These are phyloP conservation scores for Orius insidiosus DNA, from an alignment of 1,140 invertebrate species.

Conservation along the genomic window DNA sequence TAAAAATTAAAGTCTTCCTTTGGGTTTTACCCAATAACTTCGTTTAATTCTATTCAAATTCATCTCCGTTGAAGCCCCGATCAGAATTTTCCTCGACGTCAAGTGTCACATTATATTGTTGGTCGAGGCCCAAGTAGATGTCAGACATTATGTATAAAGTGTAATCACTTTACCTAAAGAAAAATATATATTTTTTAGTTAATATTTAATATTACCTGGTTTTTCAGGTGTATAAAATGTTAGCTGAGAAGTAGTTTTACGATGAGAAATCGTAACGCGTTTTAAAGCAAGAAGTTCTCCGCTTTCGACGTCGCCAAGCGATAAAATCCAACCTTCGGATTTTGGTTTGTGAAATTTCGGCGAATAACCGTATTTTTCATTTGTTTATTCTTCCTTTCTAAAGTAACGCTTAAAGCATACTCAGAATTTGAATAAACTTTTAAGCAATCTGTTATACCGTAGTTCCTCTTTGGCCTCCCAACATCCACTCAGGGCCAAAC, in stretches of 20 bases:
- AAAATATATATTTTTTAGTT: slow-evolving; percentile 6
- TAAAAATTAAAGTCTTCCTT: no score
- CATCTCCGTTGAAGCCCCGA: no score
- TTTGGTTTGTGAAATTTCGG: slow-evolving; percentile 82
- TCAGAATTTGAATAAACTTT: slow-evolving; percentile 33
- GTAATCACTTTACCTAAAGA: slow-evolving; percentile 31
- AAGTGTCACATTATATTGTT: slow-evolving; percentile 64
- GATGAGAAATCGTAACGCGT: slow-evolving; percentile 34
- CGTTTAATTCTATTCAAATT: no score
- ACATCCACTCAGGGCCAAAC: slow-evolving; percentile 33
- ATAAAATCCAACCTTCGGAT: slow-evolving; percentile 91
- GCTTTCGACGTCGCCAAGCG: slow-evolving; percentile 54
- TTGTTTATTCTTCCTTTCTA: slow-evolving; percentile 30
- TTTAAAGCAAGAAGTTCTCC: slow-evolving; percentile 78
- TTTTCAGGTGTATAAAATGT: slow-evolving; percentile 45
- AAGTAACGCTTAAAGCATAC: slow-evolving; percentile 40
- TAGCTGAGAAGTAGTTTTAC: slow-evolving; percentile 32
- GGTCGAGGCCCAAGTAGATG: slow-evolving; percentile 86
- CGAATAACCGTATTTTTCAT: slow-evolving; percentile 44
- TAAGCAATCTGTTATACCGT: slow-evolving; percentile 17
- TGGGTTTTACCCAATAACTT: no score
- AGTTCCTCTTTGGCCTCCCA: slow-evolving; percentile 31
- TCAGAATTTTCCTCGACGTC: slow-evolving; percentile 23
- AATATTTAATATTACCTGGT: slow-evolving; percentile 28
- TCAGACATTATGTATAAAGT: slow-evolving; percentile 85